Base-by-base conservation (phyloP, 2,113 vertebrate genomes). In the Anser cygnoides region DNA sequence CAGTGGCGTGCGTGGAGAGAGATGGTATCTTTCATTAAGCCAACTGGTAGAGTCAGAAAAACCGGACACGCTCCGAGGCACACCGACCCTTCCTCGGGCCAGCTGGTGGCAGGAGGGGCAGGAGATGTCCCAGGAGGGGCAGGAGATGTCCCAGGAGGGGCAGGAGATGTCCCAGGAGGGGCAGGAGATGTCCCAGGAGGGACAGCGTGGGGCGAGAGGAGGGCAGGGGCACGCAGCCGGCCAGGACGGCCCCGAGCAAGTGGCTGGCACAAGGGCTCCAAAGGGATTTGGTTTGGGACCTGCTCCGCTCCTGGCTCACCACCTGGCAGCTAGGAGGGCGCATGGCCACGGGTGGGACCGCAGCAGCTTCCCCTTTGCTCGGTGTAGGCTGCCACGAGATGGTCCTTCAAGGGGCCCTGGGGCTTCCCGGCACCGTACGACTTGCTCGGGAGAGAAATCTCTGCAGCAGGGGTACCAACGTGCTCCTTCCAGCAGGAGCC, bases 11-110 rank as follows among this genome's bases (percentile, higher is more conserved):
- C 33, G 91, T 33, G 25, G 25, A 59, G 83, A 59, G 83, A 97
- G 91, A 96, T 93, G n/a, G 0, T 92, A 86, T 94, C 94, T 94
- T 80, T 66, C 66, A 46, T 93, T 23, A 62, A 15, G 43, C 82
- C 90, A 11, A 81, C 94, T 89, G 92, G 95, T 84, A 89, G 86
- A 93, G 96, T 92, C 50, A 52, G 95, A 91, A 96, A 94, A 95
- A 84, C 94, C 20, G 74, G 92, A 84, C 4, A 4, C 84, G 43
- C 80, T 80, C 73, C 86, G n/a, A 23, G 35, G 46, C 1, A 1
- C 12, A 12, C 44, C 37, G 73, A 88, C 22, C 62, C 39, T 81
- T 90, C n/a, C n/a, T n/a, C n/a, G 43, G 43, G 43, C 15, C 43
- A 43, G 14, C 57, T 25, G 31, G 71, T 92, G 46, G 28, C 29